Evolutionary conservation across 2,797 vertebrate genomes (phyloP).

Genomic region (Hemibagrus guttatus): DNA sequence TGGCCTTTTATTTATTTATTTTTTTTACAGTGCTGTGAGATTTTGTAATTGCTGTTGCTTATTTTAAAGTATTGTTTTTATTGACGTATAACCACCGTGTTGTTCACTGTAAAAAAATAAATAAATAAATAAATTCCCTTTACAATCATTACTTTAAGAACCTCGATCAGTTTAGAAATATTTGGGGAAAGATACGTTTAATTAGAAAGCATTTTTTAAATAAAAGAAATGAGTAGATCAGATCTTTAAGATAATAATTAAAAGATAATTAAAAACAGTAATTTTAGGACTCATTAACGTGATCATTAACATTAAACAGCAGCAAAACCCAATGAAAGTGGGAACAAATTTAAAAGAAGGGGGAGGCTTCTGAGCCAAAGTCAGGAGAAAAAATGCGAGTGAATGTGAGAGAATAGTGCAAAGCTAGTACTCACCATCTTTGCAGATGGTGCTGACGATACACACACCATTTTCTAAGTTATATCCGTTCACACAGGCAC

Average conservation of each 20-base stretch:
- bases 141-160: not conserved
- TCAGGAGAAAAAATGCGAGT: not conserved
- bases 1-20: conserved; percentile 63
- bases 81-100: not conserved
- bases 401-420: not conserved
- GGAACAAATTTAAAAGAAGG: not conserved
- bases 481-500: conserved; percentile 88
- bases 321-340: not conserved
- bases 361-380: not conserved
- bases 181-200: not conserved
- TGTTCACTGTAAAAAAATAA: conserved; percentile 10
- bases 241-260: not conserved
- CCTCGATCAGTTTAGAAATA: not conserved
- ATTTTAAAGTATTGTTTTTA: not conserved
- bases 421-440: conserved; percentile 89
- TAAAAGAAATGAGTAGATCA: not conserved
- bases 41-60: not conserved
- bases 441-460: conserved; percentile 93
- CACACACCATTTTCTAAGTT: conserved; percentile 90
- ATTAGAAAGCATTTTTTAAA: not conserved
- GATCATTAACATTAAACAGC: not conserved
- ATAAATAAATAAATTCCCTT: not conserved
- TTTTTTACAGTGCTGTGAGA: conserved; percentile 63
- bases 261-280: not conserved
- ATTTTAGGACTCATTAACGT: not conserved